phyloP scores from a whole-genome alignment of 2,888 invertebrate species.

The Brachypterus glaber region DNA sequence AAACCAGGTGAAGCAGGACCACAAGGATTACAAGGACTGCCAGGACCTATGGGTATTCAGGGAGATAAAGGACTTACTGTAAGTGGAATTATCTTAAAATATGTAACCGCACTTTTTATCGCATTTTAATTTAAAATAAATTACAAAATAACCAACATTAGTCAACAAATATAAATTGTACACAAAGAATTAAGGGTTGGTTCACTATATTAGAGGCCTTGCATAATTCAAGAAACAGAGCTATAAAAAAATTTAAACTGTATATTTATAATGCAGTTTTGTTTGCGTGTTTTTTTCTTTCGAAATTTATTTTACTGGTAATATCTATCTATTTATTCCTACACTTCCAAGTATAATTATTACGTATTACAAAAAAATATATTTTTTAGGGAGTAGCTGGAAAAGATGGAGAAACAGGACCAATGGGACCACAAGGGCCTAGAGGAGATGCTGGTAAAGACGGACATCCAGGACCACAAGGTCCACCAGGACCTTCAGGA shows the following conservation, averaged over 20 bases:
- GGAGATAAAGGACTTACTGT: constrained; percentile 69
- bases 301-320: no score
- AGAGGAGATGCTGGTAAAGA: constrained; percentile 72
- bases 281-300: no score
- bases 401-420: constrained; percentile 70
- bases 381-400: constrained; percentile 60
- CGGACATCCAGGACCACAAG: constrained; percentile 65
- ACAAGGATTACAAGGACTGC: constrained; percentile 70
- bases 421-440: constrained; percentile 64
- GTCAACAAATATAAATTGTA: no score
- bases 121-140: no score
- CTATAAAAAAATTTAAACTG: no score
- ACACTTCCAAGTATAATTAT: no score
- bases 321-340: no score
- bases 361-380: no score
- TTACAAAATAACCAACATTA: no score
- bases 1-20: constrained; percentile 75
- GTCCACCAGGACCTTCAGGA: constrained; percentile 63
- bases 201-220: not conserved
- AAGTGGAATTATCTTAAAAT: constrained; percentile 32
- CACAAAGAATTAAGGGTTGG: not conserved
- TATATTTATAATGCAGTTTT: no score
- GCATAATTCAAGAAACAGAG: no score
- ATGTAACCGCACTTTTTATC: no score
- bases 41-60: constrained; percentile 66